Percentiles rank a stretch among this genome's conserved stretches.
These are phyloP conservation scores for Chiridota heheva DNA, from an alignment of 35 echinoderm and acorn worm species.

Conservation along the genomic window DNA sequence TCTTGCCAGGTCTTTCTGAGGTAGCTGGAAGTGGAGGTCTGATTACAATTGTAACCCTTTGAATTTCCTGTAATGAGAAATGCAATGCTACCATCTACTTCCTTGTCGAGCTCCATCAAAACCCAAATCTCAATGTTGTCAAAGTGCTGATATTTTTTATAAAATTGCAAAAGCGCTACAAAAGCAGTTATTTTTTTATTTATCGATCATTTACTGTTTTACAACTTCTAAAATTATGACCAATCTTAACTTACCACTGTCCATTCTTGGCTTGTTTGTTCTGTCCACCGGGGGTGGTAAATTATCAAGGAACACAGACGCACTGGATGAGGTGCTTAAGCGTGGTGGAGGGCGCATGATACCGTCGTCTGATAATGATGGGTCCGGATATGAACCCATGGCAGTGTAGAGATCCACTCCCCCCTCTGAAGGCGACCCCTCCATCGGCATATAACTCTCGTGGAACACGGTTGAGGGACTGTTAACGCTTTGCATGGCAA, in stretches of 20 bases:
- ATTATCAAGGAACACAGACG: neutral
- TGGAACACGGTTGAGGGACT: constrained; percentile 20
- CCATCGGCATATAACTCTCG: constrained; percentile 32
- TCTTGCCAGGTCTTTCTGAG: too few relatives aligned
- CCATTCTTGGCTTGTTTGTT: constrained; percentile 18
- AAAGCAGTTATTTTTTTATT: too few relatives aligned
- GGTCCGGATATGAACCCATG: constrained; percentile 17
- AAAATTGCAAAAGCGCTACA: too few relatives aligned
- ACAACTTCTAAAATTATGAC: neutral
- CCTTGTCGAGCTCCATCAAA: too few relatives aligned
- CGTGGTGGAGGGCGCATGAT: constrained; percentile 31
- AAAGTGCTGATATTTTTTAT: too few relatives aligned
- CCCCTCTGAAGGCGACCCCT: constrained; percentile 1
- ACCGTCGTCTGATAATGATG: too few relatives aligned
- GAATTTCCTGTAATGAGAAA: too few relatives aligned
- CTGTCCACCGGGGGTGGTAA: constrained; percentile 38
- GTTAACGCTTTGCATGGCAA: constrained; percentile 26
- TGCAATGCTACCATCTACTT: too few relatives aligned
- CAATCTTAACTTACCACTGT: neutral
- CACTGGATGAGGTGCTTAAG: constrained; percentile 10
- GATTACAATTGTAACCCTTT: too few relatives aligned
- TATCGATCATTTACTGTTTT: too few relatives aligned
- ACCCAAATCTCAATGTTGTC: too few relatives aligned
- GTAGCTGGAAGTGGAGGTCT: too few relatives aligned
- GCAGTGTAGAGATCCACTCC: constrained; percentile 29